These are phyloP conservation scores for Urophycis tenuis DNA, from an alignment of 2,797 vertebrate genomes.

Conservation along the genomic window DNA sequence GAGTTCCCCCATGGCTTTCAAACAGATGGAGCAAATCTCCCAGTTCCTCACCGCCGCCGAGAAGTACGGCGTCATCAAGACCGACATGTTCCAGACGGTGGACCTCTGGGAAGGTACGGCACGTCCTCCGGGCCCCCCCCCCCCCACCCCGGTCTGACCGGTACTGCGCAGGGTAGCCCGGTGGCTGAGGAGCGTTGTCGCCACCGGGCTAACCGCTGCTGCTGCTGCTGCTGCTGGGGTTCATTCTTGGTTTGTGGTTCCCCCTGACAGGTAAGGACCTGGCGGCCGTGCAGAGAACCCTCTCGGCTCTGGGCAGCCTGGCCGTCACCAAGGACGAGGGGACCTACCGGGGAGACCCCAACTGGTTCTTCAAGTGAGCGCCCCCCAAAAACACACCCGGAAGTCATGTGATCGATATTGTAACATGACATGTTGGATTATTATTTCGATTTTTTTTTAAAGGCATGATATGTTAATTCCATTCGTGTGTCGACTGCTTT, in stretches of 20 bases:
- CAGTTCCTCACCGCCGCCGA: slow-evolving; percentile 92
- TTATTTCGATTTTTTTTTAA: background rate
- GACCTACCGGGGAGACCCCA: slow-evolving; percentile 85
- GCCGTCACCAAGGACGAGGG: slow-evolving; percentile 92
- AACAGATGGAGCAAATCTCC: slow-evolving; percentile 98
- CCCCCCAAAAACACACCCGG: no score
- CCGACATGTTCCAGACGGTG: slow-evolving; percentile 97
- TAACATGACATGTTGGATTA: background rate
- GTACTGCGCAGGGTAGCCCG: no score
- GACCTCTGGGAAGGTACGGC: slow-evolving; percentile 91
- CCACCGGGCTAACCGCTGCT: background rate
- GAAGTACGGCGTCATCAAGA: slow-evolving; percentile 88
- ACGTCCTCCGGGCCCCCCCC: background rate
- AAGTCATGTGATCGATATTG: background rate
- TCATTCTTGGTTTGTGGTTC: background rate
- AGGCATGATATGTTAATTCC: background rate
- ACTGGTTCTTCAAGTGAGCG: slow-evolving; percentile 96
- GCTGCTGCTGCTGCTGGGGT: no score
- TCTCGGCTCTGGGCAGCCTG: slow-evolving; percentile 90
- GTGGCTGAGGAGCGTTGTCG: background rate
- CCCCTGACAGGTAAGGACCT: slow-evolving; percentile 80
- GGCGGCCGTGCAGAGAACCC: slow-evolving; percentile 89
- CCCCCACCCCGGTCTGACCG: background rate
- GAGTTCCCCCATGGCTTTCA: slow-evolving; percentile 87
- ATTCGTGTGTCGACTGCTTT: background rate